These are phyloP conservation scores for Hycleus phaleratus DNA, from an alignment of 1,140 invertebrate species.

Conservation along the genomic window DNA sequence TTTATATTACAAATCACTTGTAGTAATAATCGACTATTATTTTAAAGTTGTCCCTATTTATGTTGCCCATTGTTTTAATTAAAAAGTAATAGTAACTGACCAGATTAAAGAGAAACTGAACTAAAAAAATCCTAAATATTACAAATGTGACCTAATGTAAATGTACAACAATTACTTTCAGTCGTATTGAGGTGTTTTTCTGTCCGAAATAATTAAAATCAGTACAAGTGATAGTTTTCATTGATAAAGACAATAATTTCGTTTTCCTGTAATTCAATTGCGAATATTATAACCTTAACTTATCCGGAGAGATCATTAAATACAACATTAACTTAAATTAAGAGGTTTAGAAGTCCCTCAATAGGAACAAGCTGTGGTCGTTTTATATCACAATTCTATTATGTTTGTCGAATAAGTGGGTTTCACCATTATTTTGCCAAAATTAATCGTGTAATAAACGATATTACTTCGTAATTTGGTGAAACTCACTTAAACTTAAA, in stretches of 20 bases:
- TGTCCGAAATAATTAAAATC: too few species aligned
- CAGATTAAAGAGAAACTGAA: neutral
- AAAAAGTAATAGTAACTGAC: neutral
- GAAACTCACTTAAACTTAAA: constrained; percentile 7
- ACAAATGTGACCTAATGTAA: too few species aligned
- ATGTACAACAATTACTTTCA: too few species aligned
- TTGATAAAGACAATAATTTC: neutral
- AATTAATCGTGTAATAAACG: neutral
- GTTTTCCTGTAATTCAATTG: neutral
- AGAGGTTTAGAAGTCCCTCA: constrained; percentile 32
- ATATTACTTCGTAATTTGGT: neutral
- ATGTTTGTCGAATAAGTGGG: constrained; percentile 27
- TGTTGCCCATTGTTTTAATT: neutral
- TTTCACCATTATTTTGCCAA: neutral
- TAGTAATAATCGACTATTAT: neutral
- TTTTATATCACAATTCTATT: constrained; percentile 38
- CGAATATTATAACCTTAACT: constrained; percentile 25
- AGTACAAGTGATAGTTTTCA: too few species aligned
- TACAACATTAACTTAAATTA: constrained; percentile 30
- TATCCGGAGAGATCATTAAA: constrained; percentile 35
- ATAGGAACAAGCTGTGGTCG: constrained; percentile 39
- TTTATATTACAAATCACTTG: constrained; percentile 15
- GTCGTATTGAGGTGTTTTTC: too few species aligned
- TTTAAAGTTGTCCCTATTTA: neutral
- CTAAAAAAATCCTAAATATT: neutral